Percentiles rank a stretch among this genome's conserved stretches.
These are phyloP conservation scores for Eumeta japonica DNA, from an alignment of 1,140 invertebrate genomes.

Conservation along the genomic window DNA sequence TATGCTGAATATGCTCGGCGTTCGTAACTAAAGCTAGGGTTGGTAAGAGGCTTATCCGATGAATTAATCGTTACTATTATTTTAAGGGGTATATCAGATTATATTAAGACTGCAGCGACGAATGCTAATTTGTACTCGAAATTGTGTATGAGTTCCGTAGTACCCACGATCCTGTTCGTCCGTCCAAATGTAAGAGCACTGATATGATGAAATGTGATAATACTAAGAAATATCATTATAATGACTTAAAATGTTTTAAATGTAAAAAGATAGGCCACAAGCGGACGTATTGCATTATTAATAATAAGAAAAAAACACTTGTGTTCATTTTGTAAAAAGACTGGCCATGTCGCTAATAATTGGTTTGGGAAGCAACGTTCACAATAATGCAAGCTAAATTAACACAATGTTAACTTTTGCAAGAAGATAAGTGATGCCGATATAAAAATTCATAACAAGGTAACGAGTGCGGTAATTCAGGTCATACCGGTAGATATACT, in stretches of 20 bases:
- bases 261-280: neutral
- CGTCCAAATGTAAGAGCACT: too few relatives aligned
- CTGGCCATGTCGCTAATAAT: neutral
- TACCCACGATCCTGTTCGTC: too few relatives aligned
- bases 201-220: conserved; percentile 1
- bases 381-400: too few relatives aligned
- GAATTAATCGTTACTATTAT: neutral
- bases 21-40: neutral
- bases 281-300: neutral
- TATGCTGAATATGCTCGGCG: conserved; percentile 4
- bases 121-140: conserved; percentile 6
- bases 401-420: neutral
- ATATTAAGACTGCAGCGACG: conserved; percentile 6
- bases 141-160: too few relatives aligned
- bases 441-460: neutral
- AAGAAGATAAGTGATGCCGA: neutral
- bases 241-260: conserved; percentile 1
- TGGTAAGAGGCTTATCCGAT: conserved; percentile 1
- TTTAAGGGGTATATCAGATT: conserved; percentile 3
- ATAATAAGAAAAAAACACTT: neutral
- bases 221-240: neutral
- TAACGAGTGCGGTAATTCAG: neutral
- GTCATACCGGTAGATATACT: conserved; percentile 3
- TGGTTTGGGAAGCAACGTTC: conserved; percentile 6
- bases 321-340: conserved; percentile 6